These are phyloP conservation scores for Sthenelais limicola DNA, from an alignment of 2,888 invertebrate species.

Conservation along the genomic window DNA sequence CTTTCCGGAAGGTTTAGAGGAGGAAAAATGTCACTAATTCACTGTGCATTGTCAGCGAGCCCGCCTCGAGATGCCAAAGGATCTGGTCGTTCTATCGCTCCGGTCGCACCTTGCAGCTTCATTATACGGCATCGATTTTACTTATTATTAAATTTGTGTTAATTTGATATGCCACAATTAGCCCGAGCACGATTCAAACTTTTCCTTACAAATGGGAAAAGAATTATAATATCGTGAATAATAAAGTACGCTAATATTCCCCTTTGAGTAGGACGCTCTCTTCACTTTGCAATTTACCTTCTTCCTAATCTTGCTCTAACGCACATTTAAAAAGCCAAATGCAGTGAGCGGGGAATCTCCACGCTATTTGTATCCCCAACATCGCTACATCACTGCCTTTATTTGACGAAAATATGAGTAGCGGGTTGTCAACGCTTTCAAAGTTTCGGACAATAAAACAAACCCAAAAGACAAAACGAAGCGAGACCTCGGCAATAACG, in stretches of 20 bases:
- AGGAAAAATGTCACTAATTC: slow-evolving; percentile 36
- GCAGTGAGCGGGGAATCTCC: no score
- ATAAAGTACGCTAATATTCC: slow-evolving; percentile 23
- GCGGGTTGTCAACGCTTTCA: no score
- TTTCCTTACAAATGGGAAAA: slow-evolving; percentile 26
- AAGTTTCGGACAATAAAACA: no score
- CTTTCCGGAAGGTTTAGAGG: slow-evolving; percentile 21
- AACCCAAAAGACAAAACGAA: no score
- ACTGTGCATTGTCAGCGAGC: slow-evolving; percentile 26
- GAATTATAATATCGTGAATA: slow-evolving; percentile 33
- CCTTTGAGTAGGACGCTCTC: slow-evolving; percentile 12
- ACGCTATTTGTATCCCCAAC: slow-evolving; percentile 33
- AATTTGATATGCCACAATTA: slow-evolving; percentile 39
- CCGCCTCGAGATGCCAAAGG: neutral
- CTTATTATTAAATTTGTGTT: slow-evolving; percentile 40
- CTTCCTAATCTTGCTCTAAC: no score
- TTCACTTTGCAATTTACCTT: slow-evolving; percentile 27
- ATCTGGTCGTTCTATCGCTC: slow-evolving; percentile 12
- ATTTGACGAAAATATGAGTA: slow-evolving; percentile 34
- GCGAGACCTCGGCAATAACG: no score
- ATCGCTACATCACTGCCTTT: slow-evolving; percentile 23
- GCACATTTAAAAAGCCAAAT: no score
- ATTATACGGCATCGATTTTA: slow-evolving; percentile 37
- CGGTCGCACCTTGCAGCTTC: slow-evolving; percentile 20
- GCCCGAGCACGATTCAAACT: slow-evolving; percentile 27